A percentile compares a stretch with the other conserved stretches of the same genome.
Evolutionary conservation across 2,888 invertebrate genomes (phyloP).

Genomic region (Aradus depressus): DNA sequence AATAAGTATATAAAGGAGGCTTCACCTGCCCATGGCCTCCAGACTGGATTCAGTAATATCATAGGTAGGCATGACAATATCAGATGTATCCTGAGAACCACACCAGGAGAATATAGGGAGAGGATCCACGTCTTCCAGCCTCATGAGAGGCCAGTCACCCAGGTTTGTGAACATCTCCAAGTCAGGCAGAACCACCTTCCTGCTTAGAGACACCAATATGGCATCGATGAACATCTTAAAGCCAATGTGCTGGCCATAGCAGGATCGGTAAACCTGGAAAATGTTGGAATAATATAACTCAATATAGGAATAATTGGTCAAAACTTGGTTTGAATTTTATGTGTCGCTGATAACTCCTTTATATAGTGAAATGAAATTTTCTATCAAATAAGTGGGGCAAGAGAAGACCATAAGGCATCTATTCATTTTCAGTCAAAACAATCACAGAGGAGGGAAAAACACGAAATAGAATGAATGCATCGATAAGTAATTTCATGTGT

Average conservation of each 20-base stretch:
- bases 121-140: conserved; percentile 41
- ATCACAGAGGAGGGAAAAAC: too few relatives aligned
- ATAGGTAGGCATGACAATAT: conserved; percentile 91
- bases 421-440: too few relatives aligned
- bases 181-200: conserved; percentile 74
- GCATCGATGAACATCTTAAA: conserved; percentile 93
- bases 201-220: conserved; percentile 64
- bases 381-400: too few relatives aligned
- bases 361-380: too few relatives aligned
- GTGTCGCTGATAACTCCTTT: too few relatives aligned
- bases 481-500: too few relatives aligned
- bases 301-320: background rate
- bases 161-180: conserved; percentile 83
- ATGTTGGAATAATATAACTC: background rate
- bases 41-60: conserved; percentile 85
- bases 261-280: conserved; percentile 60
- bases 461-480: too few relatives aligned
- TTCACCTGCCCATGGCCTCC: conserved; percentile 84
- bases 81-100: conserved; percentile 70
- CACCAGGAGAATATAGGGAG: conserved; percentile 94
- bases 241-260: conserved; percentile 88
- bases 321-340: too few relatives aligned
- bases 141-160: conserved; percentile 87
- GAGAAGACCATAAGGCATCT: too few relatives aligned
- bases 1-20: too few relatives aligned